Evolutionary conservation across 2,888 invertebrate species (phyloP), one percentile per base, ranked within the genome.

Genomic region (Microplitis deprimator): DNA sequence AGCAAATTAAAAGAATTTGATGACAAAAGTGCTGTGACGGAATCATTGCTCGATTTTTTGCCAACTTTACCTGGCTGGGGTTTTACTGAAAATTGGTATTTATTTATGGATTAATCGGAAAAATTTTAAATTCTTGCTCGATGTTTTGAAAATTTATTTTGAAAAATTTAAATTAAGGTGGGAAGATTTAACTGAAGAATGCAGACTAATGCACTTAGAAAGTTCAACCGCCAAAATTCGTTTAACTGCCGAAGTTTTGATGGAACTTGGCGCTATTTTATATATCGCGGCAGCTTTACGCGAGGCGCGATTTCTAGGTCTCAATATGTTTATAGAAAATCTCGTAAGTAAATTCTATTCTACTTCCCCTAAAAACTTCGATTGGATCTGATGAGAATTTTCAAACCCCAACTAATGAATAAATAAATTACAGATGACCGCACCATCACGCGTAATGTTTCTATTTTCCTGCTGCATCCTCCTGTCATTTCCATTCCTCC

Each of bases 251-350:
- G 98, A 99, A 90, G 88, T 95, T 5, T 88, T 95, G 0, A 93
- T 97, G 84, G 93, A 96, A 87, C 86, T 96, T 6, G 97, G 97
- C 3, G 96, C 98, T 0, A 91, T 96, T 71, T 91, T 95, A 0
- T 98, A 98, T 88, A 93, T 98, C 41, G 91, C 95, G 1, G 94
- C 97, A 0, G 97, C 98, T 0, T 89, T 96, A 71, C 91, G 97
- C 7, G 98, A 98, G 90, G 96, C 97, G 0, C 93, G 95, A 82
- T 98, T 98, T 90, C 92, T 98, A 40, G 98, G 98, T 1, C 93
- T 95, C 79, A 94, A 96, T 85, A 97, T 98, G 95, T 99, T 98
- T 89, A 94, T 98, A 80, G 97, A 97, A 89, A 98, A 98, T 90
- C 91, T 98, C 90, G 98, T 98, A 90, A 92, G 77, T 64, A 68